A percentile compares a stretch with the other conserved stretches of the same genome.
Conservation (phyloP, 2,113 vertebrate species). For the Dasyprocta punctata region DNA sequence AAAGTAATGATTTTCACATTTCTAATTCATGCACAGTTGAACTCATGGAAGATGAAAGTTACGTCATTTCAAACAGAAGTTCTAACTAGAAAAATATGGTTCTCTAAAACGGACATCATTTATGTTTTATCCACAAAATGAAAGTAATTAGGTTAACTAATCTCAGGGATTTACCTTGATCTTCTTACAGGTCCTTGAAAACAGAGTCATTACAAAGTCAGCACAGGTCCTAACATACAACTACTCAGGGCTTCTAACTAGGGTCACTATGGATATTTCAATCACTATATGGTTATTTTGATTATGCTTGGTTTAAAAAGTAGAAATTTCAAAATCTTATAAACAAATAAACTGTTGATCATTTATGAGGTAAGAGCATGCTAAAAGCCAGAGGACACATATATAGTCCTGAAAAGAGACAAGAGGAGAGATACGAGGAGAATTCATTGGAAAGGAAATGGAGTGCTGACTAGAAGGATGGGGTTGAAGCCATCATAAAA, state of each 20-base stretch:
- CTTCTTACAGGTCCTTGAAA: neutral
- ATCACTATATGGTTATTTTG: neutral
- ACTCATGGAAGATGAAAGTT: neutral
- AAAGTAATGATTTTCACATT: neutral
- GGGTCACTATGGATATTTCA: neutral
- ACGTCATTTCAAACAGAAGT: neutral
- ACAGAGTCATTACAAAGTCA: neutral
- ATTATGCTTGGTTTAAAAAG: neutral
- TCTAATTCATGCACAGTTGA: slow-evolving; percentile 10
- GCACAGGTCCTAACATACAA: neutral
- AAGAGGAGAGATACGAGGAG: neutral
- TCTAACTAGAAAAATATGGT: neutral
- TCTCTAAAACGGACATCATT: slow-evolving; percentile 3
- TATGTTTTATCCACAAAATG: slow-evolving; percentile 41
- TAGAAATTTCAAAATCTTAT: neutral
- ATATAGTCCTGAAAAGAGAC: neutral
- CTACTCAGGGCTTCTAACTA: neutral
- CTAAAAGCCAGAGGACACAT: neutral
- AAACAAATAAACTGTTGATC: neutral
- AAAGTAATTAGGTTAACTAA: slow-evolving; percentile 14
- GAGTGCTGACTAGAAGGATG: neutral
- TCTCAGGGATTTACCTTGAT: neutral
- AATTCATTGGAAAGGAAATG: neutral
- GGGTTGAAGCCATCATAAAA: neutral
- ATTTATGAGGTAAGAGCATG: neutral